Conservation (phyloP, 30 jellyfish, hydroid and myxozoan species). For the Clytia hemisphaerica region DNA sequence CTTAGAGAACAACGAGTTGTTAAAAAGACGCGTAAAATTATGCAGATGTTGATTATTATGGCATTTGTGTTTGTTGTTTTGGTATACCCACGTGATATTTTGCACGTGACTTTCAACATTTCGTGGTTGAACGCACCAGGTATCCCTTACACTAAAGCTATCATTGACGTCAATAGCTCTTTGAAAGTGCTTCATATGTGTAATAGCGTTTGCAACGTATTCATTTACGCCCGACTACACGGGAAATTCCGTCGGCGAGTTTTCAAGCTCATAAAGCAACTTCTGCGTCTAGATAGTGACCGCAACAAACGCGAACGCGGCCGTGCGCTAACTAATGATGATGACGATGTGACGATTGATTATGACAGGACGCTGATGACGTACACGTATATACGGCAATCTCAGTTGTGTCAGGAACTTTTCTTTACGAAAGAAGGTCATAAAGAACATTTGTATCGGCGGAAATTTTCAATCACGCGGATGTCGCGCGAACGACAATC, state of each 20-base stretch:
- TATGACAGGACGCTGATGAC: too few species aligned
- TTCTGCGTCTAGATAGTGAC: not conserved
- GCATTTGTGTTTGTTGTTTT: constrained; percentile 28
- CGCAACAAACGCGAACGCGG: too few species aligned
- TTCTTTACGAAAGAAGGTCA: too few species aligned
- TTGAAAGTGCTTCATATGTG: constrained; percentile 53
- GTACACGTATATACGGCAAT: too few species aligned
- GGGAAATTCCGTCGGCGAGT: constrained; percentile 4
- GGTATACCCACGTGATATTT: constrained; percentile 43
- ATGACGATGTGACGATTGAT: too few species aligned
- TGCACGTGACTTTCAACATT: constrained; percentile 18
- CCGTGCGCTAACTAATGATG: too few species aligned
- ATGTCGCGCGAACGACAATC: too few species aligned
- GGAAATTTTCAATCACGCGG: too few species aligned
- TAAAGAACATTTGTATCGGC: too few species aligned
- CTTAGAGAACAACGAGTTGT: too few species aligned
- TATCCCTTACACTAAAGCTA: constrained; percentile 6
- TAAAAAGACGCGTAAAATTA: too few species aligned
- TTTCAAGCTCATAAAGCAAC: not conserved
- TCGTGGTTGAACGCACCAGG: constrained; percentile 47
- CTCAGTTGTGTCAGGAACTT: too few species aligned
- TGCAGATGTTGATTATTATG: constrained; percentile 26
- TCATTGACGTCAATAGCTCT: constrained; percentile 38
- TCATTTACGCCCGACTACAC: constrained; percentile 57
- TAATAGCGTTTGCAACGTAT: constrained; percentile 53